Percentiles rank a stretch among this genome's conserved stretches.
These are phyloP conservation scores for Parasteatoda tepidariorum DNA, from an alignment of 1,140 invertebrate genomes.

Conservation along the genomic window DNA sequence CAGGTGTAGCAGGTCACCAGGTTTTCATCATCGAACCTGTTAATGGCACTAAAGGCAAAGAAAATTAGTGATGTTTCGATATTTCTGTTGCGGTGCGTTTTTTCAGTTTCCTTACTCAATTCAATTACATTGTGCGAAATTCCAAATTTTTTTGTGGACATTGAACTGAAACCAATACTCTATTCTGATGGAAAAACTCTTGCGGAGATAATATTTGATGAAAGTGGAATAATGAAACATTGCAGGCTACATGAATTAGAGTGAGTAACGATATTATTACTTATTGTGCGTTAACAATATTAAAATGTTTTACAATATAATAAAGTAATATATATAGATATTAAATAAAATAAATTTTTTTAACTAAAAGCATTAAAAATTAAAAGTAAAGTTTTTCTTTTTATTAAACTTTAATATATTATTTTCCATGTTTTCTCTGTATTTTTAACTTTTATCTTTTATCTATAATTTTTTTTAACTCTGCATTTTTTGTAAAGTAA, in stretches of 20 bases:
- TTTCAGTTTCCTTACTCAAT: background rate
- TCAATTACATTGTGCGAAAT: too few relatives aligned
- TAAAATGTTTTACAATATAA: background rate
- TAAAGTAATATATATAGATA: background rate
- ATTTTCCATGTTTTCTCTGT: too few relatives aligned
- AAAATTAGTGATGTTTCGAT: background rate
- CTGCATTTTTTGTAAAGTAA: too few relatives aligned
- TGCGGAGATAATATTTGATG: conserved; percentile 25
- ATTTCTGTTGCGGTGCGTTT: background rate
- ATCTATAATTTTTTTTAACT: too few relatives aligned
- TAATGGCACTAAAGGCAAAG: background rate
- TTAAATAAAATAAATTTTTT: background rate
- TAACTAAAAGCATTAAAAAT: background rate
- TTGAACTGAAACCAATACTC: background rate
- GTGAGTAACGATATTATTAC: conserved; percentile 9
- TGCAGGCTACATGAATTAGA: conserved; percentile 43
- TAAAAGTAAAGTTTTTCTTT: background rate
- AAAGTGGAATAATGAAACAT: conserved; percentile 17
- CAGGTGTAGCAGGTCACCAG: conserved; percentile 41
- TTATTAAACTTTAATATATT: too few relatives aligned
- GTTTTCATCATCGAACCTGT: background rate
- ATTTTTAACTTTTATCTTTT: too few relatives aligned
- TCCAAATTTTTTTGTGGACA: background rate
- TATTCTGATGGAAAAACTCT: conserved; percentile 32
- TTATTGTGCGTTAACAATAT: background rate